Evolutionary conservation across 2,797 vertebrate species (phyloP).

Genomic region (Hypotaenidia okinawae): DNA sequence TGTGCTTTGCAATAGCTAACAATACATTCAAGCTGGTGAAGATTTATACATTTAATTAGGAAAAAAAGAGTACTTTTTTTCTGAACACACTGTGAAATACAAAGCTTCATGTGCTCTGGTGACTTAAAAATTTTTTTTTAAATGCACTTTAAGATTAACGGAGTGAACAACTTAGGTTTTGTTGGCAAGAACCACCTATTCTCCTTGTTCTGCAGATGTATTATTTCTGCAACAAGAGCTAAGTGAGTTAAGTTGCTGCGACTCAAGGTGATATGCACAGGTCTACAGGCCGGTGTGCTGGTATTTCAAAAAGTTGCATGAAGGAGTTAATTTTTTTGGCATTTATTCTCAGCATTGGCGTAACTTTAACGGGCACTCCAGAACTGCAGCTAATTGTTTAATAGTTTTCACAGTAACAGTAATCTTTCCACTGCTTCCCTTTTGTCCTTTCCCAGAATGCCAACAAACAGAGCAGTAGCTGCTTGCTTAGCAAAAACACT

Average conservation of each 20-base stretch:
- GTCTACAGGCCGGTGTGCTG: not conserved
- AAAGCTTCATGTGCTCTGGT: slow-evolving; percentile 50
- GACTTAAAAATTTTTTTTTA: no score
- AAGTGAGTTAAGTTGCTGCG: not conserved
- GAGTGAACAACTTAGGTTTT: not conserved
- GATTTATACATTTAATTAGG: slow-evolving; percentile 19
- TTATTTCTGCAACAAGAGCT: not conserved
- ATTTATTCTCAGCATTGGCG: not conserved
- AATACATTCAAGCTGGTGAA: slow-evolving; percentile 73
- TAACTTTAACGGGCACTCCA: not conserved
- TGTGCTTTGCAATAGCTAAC: slow-evolving; percentile 67
- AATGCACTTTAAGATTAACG: not conserved
- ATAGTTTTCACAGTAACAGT: not conserved
- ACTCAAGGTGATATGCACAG: not conserved
- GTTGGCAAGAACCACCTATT: not conserved
- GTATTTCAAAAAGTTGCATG: not conserved
- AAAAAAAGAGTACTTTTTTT: slow-evolving; percentile 28
- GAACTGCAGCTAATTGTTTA: not conserved
- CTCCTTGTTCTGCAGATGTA: not conserved
- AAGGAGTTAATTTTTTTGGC: rapidly evolving
- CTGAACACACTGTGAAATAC: slow-evolving; percentile 43
- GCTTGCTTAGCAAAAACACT: not conserved
- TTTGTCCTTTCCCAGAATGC: not conserved
- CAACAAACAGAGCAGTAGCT: not conserved
- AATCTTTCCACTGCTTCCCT: not conserved